phyloP scores from a whole-genome alignment of 1,140 invertebrate genomes.

The Cheumatopsyche charites region DNA sequence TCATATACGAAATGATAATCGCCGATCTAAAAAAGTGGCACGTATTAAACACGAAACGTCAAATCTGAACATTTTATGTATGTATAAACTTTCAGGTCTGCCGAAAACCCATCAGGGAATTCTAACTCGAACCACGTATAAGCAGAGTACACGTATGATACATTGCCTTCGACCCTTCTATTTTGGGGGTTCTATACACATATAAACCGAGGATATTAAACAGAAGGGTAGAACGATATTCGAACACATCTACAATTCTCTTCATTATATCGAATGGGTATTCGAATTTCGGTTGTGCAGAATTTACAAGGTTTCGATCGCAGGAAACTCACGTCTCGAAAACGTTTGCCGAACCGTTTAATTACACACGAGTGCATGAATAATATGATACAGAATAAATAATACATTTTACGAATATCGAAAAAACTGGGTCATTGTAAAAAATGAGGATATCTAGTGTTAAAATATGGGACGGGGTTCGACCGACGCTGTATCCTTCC shows the following conservation, averaged over 20 bases:
- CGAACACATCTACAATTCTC: not conserved
- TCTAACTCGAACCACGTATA: conserved; percentile 19
- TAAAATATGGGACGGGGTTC: conserved; percentile 13
- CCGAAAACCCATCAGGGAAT: conserved; percentile 10
- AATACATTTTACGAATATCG: conserved; percentile 4
- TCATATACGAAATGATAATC: too few species aligned
- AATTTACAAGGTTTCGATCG: too few species aligned
- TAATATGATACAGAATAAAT: not conserved
- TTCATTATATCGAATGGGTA: not conserved
- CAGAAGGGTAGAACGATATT: not conserved
- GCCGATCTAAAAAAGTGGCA: too few species aligned
- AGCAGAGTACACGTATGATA: not conserved
- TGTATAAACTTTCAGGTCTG: too few species aligned
- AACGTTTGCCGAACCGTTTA: too few species aligned
- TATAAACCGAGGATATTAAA: not conserved
- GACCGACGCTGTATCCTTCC: conserved; percentile 21
- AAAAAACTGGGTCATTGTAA: conserved; percentile 10
- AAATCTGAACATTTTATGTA: too few species aligned
- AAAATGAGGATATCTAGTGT: conserved; percentile 10
- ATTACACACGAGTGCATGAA: not conserved
- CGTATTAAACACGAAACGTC: too few species aligned
- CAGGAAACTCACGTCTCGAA: too few species aligned
- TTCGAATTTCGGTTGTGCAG: too few species aligned
- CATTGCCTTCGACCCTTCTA: conserved; percentile 3
- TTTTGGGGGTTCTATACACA: conserved; percentile 1